Percentiles rank a stretch among this genome's conserved stretches.
Evolutionary conservation across 2,113 vertebrate species (phyloP).

Genomic region (Campylomormyrus numenius): DNA sequence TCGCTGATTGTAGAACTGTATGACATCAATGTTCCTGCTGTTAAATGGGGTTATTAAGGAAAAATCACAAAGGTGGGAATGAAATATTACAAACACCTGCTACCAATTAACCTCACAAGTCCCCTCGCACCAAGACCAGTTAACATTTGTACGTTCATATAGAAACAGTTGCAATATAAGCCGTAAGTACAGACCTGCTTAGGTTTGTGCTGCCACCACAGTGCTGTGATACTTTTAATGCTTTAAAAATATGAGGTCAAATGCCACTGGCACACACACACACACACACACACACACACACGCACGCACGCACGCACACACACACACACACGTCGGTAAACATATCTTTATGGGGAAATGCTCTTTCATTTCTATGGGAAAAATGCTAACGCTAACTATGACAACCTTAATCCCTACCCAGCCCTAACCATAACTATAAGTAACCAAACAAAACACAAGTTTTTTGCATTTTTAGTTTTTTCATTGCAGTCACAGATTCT

Average conservation of each 20-base stretch:
- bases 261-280: neutral
- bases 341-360: no score
- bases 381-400: no score
- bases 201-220: neutral
- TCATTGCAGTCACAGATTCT: no score
- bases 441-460: no score
- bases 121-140: neutral
- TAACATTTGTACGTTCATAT: neutral
- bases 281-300: neutral
- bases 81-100: constrained; percentile 4
- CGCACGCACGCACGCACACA: neutral
- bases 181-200: neutral
- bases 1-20: neutral
- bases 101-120: neutral
- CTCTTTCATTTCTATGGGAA: neutral
- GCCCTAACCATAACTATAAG: no score
- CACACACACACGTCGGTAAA: neutral
- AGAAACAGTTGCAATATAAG: neutral
- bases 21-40: constrained; percentile 14
- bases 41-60: neutral
- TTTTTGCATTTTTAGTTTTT: no score
- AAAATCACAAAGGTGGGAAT: constrained; percentile 3
- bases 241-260: neutral
- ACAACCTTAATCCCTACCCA: no score
- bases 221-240: neutral